A percentile compares a stretch with the other conserved stretches of the same genome.
phyloP scores from a whole-genome alignment of 2,888 invertebrate species.

The Limnephilus rhombicus region DNA sequence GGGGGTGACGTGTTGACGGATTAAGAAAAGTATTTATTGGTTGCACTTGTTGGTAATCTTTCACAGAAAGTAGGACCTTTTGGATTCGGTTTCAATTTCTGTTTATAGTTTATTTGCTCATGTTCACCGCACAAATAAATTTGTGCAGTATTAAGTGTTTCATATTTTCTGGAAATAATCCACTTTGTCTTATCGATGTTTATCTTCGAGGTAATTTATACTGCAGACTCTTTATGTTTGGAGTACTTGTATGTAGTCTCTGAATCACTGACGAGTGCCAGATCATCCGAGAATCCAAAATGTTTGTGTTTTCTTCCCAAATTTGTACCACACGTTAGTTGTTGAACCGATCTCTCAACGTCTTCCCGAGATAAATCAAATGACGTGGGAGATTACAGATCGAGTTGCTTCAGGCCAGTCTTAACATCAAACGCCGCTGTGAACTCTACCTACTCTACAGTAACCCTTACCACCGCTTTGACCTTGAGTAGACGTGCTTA shows the following conservation, averaged over 20 bases:
- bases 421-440: not conserved
- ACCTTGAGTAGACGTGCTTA: not conserved
- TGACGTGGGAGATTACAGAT: not conserved
- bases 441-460: not conserved
- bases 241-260: not conserved
- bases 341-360: not conserved
- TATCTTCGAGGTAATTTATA: not conserved
- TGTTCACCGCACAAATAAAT: not conserved
- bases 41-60: not conserved
- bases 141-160: not conserved
- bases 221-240: not conserved
- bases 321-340: not conserved
- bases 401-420: not conserved
- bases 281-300: not conserved
- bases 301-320: not conserved
- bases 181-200: not conserved
- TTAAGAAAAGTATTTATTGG: not conserved
- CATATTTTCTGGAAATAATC: not conserved
- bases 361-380: not conserved
- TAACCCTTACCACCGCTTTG: not conserved
- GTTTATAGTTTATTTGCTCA: not conserved
- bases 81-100: not conserved
- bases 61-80: not conserved
- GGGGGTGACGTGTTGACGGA: not conserved
- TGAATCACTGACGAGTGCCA: not conserved